Evolutionary conservation across 1,140 invertebrate genomes (phyloP).

Genomic region (Drosophila bocqueti): DNA sequence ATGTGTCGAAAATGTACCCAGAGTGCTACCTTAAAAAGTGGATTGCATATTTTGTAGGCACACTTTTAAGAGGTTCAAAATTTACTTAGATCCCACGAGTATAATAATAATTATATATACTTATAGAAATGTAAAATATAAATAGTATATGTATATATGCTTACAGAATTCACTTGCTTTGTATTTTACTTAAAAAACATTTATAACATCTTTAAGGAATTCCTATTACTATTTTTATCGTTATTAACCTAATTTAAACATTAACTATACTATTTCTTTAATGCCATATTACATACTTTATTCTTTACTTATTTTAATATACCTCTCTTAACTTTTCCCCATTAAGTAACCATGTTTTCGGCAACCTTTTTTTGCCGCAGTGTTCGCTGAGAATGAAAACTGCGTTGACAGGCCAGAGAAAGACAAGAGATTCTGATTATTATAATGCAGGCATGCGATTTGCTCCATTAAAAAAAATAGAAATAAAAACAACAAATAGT

Average conservation of each 20-base stretch:
- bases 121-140: no score
- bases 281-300: neutral
- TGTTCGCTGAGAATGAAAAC: constrained; percentile 29
- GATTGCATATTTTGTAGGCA: no score
- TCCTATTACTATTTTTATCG: neutral
- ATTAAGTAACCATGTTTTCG: no score
- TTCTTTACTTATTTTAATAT: neutral
- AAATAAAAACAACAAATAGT: constrained; percentile 23
- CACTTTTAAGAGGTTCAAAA: no score
- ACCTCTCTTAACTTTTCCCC: neutral
- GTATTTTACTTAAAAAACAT: no score
- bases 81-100: no score
- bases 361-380: neutral
- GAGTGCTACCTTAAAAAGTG: no score
- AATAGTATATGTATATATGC: no score
- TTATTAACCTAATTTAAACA: neutral
- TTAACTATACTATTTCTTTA: neutral
- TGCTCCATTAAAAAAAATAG: constrained; percentile 27
- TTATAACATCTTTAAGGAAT: no score
- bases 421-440: constrained; percentile 47
- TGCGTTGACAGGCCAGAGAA: constrained; percentile 19
- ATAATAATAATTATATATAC: no score
- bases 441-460: constrained; percentile 57
- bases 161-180: no score
- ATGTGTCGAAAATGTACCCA: no score